Conservation (phyloP, 2,888 invertebrate genomes). For the Chamaedrilus cognettii region DNA sequence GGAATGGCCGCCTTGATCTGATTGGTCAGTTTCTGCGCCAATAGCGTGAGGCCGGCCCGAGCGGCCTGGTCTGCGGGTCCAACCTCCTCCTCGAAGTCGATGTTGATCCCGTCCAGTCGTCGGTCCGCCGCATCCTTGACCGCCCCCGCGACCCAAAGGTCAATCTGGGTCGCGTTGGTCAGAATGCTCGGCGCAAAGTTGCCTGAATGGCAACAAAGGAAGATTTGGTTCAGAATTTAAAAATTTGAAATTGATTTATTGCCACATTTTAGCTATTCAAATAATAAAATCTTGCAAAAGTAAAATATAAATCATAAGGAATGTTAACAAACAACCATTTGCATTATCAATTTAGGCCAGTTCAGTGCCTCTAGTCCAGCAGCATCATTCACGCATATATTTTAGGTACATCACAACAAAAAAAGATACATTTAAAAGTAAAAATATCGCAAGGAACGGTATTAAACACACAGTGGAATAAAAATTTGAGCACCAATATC, state of each 20-base stretch:
- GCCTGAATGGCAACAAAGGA: constrained; percentile 31
- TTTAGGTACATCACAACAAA: too few relatives aligned
- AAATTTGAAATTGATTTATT: too few relatives aligned
- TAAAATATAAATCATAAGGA: too few relatives aligned
- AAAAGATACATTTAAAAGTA: neutral
- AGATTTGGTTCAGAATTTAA: too few relatives aligned
- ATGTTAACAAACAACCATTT: too few relatives aligned
- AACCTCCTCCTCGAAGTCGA: constrained; percentile 58
- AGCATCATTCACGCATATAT: too few relatives aligned
- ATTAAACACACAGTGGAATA: neutral
- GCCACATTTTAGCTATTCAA: too few relatives aligned
- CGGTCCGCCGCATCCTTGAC: constrained; percentile 42
- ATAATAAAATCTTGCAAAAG: too few relatives aligned
- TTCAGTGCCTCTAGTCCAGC: too few relatives aligned
- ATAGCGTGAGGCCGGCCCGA: constrained; percentile 46
- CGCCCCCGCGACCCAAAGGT: constrained; percentile 47
- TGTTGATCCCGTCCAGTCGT: constrained; percentile 57
- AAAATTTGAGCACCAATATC: too few relatives aligned
- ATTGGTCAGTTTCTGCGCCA: constrained; percentile 48
- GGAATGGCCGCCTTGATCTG: constrained; percentile 45
- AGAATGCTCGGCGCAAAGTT: constrained; percentile 41
- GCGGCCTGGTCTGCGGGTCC: constrained; percentile 37
- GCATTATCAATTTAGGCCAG: too few relatives aligned
- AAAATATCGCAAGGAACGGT: neutral
- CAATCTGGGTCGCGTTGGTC: constrained; percentile 39